Base-by-base conservation (phyloP, 1,140 invertebrate species). In the Drosophila obscura region DNA sequence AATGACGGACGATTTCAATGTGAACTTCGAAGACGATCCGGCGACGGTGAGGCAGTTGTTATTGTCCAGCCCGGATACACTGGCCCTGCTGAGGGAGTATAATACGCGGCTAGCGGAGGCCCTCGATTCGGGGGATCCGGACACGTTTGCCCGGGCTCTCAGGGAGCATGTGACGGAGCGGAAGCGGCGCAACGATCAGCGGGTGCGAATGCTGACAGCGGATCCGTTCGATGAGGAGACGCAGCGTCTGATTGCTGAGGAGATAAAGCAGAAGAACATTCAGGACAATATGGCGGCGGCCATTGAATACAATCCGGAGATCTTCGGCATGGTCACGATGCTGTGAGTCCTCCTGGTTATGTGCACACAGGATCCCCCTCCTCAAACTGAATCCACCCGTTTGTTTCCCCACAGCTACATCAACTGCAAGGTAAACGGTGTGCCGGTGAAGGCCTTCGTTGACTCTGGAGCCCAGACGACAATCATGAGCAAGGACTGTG, bases 251-350 rank as follows among this genome's bases (percentile, higher is more conserved):
- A 99, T 99, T 82, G 98, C 97, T 13, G 98, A 98, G 91, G 97
- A 99, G 93, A 99, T 99, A 61, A 94, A 95, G 77, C 96, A 98
- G 84, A 97, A 98, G 91, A 99, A 99, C 92, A 98, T 99, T 64
- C 97, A 99, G 93, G 97, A 97, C 0, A 99, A 99, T 91, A 99
- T 99, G 98, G 97, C 99, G 90, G 97, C 97, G 1, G 98, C 98
- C 1, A 99, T 99, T 95, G 98, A 99, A 91, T 98, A 97, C 91
- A 98, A 98, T 93, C 98, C 98, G 0, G 98, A 99, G 92, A 98
- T 97, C 16, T 99, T 99, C 93, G 98, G 98, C 50, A 98, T 97
- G 15, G 98, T 99, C 46, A 95, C 97, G 11, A 99, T 99, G 98
- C 93, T 99, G 43, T 99, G 26, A 77, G 85, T 84, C 11, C 11